Percentiles rank a stretch among this genome's conserved stretches.
phyloP scores from a whole-genome alignment of 2,797 vertebrate genomes.

The Eurystomus glaucurus region DNA sequence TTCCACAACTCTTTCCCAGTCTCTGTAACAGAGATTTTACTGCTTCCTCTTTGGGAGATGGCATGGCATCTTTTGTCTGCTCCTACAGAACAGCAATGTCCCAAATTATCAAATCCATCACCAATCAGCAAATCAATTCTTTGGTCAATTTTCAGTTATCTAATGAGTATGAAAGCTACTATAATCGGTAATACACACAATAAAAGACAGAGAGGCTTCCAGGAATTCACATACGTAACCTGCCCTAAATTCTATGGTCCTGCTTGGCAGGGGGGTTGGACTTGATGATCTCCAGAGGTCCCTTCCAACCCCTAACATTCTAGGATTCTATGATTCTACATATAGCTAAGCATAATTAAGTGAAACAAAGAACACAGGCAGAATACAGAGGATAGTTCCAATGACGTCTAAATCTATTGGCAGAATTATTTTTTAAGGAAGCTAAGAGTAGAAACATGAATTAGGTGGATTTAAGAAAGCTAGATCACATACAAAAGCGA shows the following conservation, averaged over 20 bases:
- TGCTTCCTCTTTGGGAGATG: background rate
- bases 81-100: background rate
- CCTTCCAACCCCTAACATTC: too few species aligned
- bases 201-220: background rate
- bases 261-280: too few species aligned
- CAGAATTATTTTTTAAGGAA: background rate
- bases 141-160: background rate
- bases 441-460: background rate
- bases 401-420: background rate
- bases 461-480: background rate
- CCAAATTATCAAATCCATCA: background rate
- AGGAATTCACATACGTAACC: background rate
- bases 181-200: background rate
- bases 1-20: background rate
- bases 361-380: background rate
- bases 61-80: background rate
- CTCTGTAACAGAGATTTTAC: background rate
- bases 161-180: background rate
- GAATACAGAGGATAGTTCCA: background rate
- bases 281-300: too few species aligned
- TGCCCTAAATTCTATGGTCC: too few species aligned
- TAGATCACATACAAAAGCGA: background rate
- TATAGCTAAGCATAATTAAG: background rate
- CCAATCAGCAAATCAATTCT: background rate
- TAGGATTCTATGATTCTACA: too few species aligned